Base-by-base conservation (phyloP, 1,140 invertebrate genomes). In the Formica exsecta region DNA sequence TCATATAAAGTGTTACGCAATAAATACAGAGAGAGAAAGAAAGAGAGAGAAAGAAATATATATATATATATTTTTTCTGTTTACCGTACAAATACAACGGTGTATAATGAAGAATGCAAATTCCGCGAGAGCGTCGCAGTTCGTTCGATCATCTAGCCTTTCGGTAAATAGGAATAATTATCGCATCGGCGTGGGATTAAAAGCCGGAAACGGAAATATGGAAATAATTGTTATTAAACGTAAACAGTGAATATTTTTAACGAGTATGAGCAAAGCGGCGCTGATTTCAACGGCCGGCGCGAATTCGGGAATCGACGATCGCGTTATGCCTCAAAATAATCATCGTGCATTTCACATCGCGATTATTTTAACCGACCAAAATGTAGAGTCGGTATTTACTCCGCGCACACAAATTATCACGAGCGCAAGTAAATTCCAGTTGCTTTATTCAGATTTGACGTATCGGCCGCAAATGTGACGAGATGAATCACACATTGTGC, bases 201-300 rank as follows among this genome's bases (percentile, higher is more conserved):
- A 90, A 90, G 77, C 77, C 73, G 54, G 62, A 86, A 86, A 86
- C 76, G 75, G 76, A 68, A 86, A 71, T 70, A 57, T 62, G 77
- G 85, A 86, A 86, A 86, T 81, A 81, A 86, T 89, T 89, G 89
- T 90, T 90, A 90, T 90, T 90, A 90, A 90, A 90, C 86, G 89
- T 89, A 90, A 89, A 90, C 89, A 90, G 66, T 62, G 79, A 76
- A 89, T 85, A 79, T 90, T 90, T 90, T 90, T 84, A 87, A 90
- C 88, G 77, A 84, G 62, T 71, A 54, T 41, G 75, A 22, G 65
- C 65, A 32, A 22, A 13, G 8, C 48, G 38, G 9, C 66, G 75
- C 32, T 81, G 68, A 87, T 87, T 87, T 85, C 80, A 64, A 44
- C 74, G 25, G 59, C 51, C 22, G 22, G 22, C 84, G 76, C 70